Evolutionary conservation across 30 jellyfish, hydroid and myxozoan species (phyloP).

Genomic region (Turritopsis rubra): DNA sequence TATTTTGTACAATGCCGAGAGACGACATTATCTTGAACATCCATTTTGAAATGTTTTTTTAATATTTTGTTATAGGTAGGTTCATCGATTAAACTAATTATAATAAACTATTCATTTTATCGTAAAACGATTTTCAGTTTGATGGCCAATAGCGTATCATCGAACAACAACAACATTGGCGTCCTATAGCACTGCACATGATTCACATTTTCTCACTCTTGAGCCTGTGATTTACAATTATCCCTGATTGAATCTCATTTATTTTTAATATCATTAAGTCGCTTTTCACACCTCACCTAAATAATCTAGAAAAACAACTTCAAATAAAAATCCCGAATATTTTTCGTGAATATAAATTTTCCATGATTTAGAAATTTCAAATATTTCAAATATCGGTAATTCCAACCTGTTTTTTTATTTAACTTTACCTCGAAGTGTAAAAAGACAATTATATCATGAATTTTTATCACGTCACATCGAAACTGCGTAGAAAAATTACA

Average conservation of each 20-base stretch:
- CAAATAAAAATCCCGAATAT: neutral
- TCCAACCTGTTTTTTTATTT: too few species aligned
- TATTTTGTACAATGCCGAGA: neutral
- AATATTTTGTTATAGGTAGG: neutral
- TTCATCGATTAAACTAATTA: neutral
- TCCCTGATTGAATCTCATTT: neutral
- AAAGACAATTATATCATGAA: too few species aligned
- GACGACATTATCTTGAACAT: neutral
- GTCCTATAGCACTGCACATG: neutral
- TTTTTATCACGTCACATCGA: too few species aligned
- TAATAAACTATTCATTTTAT: neutral
- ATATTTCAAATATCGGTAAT: too few species aligned
- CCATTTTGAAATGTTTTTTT: neutral
- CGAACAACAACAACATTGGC: neutral
- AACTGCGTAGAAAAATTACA: too few species aligned
- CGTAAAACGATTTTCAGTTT: neutral
- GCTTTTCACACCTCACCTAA: neutral
- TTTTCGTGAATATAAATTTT: too few species aligned
- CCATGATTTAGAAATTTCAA: too few species aligned
- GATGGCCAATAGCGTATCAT: neutral
- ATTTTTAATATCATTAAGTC: neutral
- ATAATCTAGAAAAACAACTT: neutral
- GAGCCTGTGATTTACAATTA: neutral
- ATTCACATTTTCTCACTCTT: neutral
- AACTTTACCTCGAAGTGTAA: too few species aligned